Base-by-base conservation (phyloP, 2,113 vertebrate genomes). In the Chaetodon trifascialis region DNA sequence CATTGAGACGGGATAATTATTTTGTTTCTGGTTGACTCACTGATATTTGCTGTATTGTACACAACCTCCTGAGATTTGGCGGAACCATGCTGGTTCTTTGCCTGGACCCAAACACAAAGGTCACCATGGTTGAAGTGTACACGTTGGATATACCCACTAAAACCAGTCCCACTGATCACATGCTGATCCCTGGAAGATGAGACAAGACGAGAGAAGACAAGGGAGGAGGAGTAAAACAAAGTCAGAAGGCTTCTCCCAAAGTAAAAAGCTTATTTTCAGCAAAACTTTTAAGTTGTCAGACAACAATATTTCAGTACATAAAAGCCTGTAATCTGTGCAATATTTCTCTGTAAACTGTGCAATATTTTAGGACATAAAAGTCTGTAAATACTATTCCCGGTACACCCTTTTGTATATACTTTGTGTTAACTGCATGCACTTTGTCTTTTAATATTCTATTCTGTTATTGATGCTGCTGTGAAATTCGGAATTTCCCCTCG, bases 21-120 rank as follows among this genome's bases (percentile, higher is more conserved):
- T 40, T n/a, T 67, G 6, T 54, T 62, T 55, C 1, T 47, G 4
- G 2, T 25, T 25, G 34, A 87, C 94, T 95, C 60, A 95, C 94
- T 40, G 68, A 94, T 91, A 5, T 86, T 0, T 58, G 25, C 73
- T 3, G 87, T 73, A 7, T 92, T 44, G 55, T 94, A 89, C 23
- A 63, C 5, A 40, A 10, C 9, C 3, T 3, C 2, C 4, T 46
- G 0, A 69, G 94, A 95, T 38, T 30, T 73, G 25, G 8, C 64
- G 62, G 46, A 81, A 42, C 89, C 89, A 0, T 87, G 0, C 54
- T 79, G 65, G 68, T 87, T 90, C 25, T 40, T 1, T 9, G 89
- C 86, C 47, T 76, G 56, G 21, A 94, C 88, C 94, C 94, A 95
- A 82, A 95, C 92, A 30, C 0, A 7, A 56, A 95, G 79, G 4